Conservation (phyloP, 2,797 vertebrate species). For the Pipistrellus nathusii region DNA sequence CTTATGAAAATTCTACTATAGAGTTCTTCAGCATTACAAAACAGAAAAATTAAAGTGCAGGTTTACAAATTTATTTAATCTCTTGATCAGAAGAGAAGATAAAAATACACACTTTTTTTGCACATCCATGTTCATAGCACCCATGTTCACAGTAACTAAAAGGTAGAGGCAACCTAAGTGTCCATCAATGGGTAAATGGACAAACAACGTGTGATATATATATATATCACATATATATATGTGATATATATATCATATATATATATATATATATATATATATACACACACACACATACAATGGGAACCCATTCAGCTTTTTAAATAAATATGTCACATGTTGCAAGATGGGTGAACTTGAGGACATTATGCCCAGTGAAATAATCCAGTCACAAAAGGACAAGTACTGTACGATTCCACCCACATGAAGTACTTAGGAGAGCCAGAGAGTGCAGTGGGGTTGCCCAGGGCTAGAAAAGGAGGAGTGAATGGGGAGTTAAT, state of each 20-base stretch:
- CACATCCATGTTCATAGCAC: background rate
- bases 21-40: slow-evolving; percentile 23
- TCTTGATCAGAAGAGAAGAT: background rate
- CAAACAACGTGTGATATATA: background rate
- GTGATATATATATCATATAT: too few species aligned
- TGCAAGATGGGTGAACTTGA: background rate
- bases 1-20: slow-evolving; percentile 21
- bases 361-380: background rate
- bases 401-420: background rate
- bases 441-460: background rate
- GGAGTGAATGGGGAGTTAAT: background rate
- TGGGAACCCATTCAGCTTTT: background rate
- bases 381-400: background rate
- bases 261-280: too few species aligned
- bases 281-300: too few species aligned
- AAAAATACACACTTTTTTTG: background rate
- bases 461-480: background rate
- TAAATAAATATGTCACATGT: background rate
- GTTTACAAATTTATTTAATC: background rate
- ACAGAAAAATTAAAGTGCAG: background rate
- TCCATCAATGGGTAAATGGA: background rate
- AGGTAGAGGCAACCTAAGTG: background rate
- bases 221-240: too few species aligned
- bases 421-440: background rate
- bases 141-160: background rate